Evolutionary conservation across 2,113 vertebrate species (phyloP), one percentile per base, ranked within the genome.

Genomic region (Limanda limanda): DNA sequence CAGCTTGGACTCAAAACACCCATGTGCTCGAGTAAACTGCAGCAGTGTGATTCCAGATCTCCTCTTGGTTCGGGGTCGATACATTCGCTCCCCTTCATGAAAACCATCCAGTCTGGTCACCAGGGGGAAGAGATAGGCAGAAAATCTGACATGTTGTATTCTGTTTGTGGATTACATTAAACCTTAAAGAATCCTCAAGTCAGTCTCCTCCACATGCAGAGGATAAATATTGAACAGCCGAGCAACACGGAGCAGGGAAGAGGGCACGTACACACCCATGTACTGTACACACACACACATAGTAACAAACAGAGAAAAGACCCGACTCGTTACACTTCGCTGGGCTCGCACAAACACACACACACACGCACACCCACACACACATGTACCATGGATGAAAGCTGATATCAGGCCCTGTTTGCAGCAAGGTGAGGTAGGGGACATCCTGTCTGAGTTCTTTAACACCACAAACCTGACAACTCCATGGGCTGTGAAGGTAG

Each of bases 361-460:
- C 35, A 71, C 75, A 68, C 59, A 13, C 59, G 37, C 64, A 69
- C 23, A 69, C 31, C 8, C 24, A 40, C 59, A 71, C 76, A 84
- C 65, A 81, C 77, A 81, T 72, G 75, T 74, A 78, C 59, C 48
- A 47, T n/a, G 81, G 72, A 88, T 84, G 86, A 90, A 88, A 90
- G 80, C 82, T 75, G 84, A 91, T 92, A 89, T 84, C 71, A 84
- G 86, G 55, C 80, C 70, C 70, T 82, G 84, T 88, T 90, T 83
- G 72, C 90, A 86, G 78, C 78, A 91, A 90, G 90, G 91, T 91
- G 89, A 92, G 86, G 84, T 91, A 81, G 89, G 91, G 91, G 91
- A 92, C 92, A 89, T 45, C 68, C 85, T 81, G 85, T 90, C 82
- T 45, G 83, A 78, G 81, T 86, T 74, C 88, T 86, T 86, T 77